A percentile compares a stretch with the other conserved stretches of the same genome.
phyloP scores from a whole-genome alignment of 1,140 invertebrate genomes.

The Drosophila lini region DNA sequence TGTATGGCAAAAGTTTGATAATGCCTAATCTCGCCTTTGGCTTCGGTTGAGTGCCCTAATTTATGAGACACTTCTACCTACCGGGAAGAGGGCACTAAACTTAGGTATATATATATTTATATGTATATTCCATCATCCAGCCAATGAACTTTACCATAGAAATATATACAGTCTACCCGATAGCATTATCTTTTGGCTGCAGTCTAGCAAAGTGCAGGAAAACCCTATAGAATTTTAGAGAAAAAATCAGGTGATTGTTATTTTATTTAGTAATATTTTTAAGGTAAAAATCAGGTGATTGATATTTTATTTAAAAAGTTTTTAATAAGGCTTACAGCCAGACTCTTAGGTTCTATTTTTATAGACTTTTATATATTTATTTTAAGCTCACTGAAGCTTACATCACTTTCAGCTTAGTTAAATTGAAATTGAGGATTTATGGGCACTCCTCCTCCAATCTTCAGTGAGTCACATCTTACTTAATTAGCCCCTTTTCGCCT shows the following conservation, averaged over 20 bases:
- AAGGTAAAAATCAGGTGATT: too few species aligned
- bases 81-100: constrained; percentile 6
- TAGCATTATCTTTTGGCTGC: constrained; percentile 21
- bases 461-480: constrained; percentile 27
- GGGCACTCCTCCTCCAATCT: not conserved
- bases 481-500: constrained; percentile 25
- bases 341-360: too few species aligned
- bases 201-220: constrained; percentile 4
- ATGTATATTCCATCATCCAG: not conserved
- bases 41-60: constrained; percentile 28
- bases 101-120: too few species aligned
- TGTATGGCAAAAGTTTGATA: constrained; percentile 42
- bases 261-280: not conserved
- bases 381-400: too few species aligned
- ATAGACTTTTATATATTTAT: too few species aligned
- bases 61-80: constrained; percentile 5
- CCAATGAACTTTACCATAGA: constrained; percentile 26
- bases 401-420: not conserved
- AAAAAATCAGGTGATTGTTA: constrained; percentile 2
- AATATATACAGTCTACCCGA: constrained; percentile 3
- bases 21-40: constrained; percentile 23
- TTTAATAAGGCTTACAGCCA: not conserved
- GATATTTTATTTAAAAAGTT: not conserved
- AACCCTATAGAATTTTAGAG: not conserved
- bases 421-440: not conserved